Evolutionary conservation across 2,888 invertebrate species (phyloP).

Genomic region (Neoaliturus tenellus): DNA sequence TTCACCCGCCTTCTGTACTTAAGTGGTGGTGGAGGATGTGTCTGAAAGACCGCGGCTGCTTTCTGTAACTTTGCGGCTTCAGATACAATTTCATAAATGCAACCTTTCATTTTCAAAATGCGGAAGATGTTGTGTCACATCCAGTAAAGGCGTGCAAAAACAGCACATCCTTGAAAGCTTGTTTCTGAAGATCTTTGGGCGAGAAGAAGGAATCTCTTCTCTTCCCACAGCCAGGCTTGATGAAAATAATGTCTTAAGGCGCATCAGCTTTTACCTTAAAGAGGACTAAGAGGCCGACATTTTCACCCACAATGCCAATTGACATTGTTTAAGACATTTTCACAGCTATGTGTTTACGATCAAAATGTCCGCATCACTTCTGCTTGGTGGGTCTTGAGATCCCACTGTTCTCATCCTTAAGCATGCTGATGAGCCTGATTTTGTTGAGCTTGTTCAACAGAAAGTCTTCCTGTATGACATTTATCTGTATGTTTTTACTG

Average conservation of each 20-base stretch:
- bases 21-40: too few species aligned
- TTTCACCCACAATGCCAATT: not conserved
- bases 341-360: not conserved
- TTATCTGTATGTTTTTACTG: not conserved
- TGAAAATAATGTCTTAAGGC: constrained; percentile 18
- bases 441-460: constrained; percentile 4
- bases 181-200: constrained; percentile 15
- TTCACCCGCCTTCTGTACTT: not conserved
- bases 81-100: not conserved
- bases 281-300: not conserved
- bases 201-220: constrained; percentile 9
- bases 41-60: too few species aligned
- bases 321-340: not conserved
- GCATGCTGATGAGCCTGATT: not conserved
- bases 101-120: not conserved
- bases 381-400: not conserved
- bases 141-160: constrained; percentile 16
- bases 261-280: not conserved
- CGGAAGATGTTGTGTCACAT: not conserved
- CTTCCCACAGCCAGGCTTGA: constrained; percentile 7
- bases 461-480: not conserved
- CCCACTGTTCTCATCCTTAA: not conserved
- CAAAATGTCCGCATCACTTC: not conserved
- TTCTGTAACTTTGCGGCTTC: too few species aligned
- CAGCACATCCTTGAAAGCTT: constrained; percentile 20